These are phyloP conservation scores for Catonia carolina DNA, from an alignment of 2,888 invertebrate genomes.

Conservation along the genomic window DNA sequence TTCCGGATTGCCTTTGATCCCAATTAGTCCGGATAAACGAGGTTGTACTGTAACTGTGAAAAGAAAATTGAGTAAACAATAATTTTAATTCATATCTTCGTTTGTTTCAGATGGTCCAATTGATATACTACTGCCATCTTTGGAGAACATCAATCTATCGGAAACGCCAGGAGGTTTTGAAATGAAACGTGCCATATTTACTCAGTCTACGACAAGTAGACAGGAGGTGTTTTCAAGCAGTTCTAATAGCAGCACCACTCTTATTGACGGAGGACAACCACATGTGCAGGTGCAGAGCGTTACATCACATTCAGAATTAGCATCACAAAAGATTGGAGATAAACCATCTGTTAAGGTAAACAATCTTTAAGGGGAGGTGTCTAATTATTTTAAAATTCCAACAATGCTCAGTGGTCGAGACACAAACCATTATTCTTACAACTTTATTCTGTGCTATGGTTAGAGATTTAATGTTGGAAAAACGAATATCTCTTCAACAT, in stretches of 20 bases:
- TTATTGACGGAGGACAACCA: slow-evolving; percentile 42
- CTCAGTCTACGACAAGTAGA: slow-evolving; percentile 45
- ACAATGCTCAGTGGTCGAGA: no score
- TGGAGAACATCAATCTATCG: slow-evolving; percentile 28
- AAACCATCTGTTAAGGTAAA: slow-evolving; percentile 46
- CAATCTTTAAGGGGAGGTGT: no score
- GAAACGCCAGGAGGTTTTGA: slow-evolving; percentile 43
- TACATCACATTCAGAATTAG: slow-evolving; percentile 47
- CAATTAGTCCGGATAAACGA: no score
- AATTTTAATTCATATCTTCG: no score
- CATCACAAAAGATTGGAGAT: slow-evolving; percentile 48
- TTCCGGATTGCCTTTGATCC: no score
- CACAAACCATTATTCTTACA: no score
- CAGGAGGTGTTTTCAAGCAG: slow-evolving; percentile 22
- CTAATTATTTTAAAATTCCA: no score
- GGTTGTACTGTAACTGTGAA: no score
- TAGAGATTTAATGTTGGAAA: no score
- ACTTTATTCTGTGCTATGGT: no score
- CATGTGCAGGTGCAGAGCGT: slow-evolving; percentile 48
- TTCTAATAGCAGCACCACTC: slow-evolving; percentile 32
- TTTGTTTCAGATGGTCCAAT: slow-evolving; percentile 29
- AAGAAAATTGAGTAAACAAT: no score
- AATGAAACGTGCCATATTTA: slow-evolving; percentile 50
- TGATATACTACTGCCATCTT: slow-evolving; percentile 25
- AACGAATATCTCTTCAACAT: no score